These are phyloP conservation scores for Sturnus vulgaris DNA, from an alignment of 2,113 vertebrate genomes.

Conservation along the genomic window DNA sequence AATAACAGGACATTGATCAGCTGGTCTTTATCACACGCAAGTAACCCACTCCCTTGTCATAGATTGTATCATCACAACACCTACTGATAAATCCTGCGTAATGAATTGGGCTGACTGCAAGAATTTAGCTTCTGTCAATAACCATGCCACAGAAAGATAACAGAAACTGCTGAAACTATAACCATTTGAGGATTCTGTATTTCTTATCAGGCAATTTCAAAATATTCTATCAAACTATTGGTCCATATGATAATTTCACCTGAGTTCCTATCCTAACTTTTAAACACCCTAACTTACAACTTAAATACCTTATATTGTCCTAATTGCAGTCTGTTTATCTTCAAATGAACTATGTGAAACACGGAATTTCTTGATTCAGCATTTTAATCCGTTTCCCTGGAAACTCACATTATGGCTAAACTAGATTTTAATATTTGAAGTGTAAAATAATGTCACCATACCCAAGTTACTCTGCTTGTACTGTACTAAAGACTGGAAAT, in stretches of 20 bases:
- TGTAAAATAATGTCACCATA: neutral
- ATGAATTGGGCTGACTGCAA: neutral
- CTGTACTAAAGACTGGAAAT: neutral
- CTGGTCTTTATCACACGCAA: neutral
- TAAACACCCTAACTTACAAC: neutral
- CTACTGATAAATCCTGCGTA: neutral
- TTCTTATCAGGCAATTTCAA: neutral
- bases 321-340: neutral
- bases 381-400: neutral
- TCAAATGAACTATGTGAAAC: neutral
- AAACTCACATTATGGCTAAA: neutral
- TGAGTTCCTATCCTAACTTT: neutral
- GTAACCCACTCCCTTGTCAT: constrained; percentile 10
- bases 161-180: neutral
- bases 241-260: neutral
- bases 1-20: neutral
- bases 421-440: neutral
- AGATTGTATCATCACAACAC: neutral
- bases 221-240: neutral
- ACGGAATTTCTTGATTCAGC: neutral
- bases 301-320: neutral
- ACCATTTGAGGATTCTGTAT: neutral
- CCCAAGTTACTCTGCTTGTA: neutral
- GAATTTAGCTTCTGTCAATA: constrained; percentile 23
- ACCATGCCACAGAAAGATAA: neutral